Percentiles rank a stretch among this genome's conserved stretches.
These are phyloP conservation scores for Sarcophaga caerulescens DNA, from an alignment of 2,888 invertebrate genomes.

Conservation along the genomic window DNA sequence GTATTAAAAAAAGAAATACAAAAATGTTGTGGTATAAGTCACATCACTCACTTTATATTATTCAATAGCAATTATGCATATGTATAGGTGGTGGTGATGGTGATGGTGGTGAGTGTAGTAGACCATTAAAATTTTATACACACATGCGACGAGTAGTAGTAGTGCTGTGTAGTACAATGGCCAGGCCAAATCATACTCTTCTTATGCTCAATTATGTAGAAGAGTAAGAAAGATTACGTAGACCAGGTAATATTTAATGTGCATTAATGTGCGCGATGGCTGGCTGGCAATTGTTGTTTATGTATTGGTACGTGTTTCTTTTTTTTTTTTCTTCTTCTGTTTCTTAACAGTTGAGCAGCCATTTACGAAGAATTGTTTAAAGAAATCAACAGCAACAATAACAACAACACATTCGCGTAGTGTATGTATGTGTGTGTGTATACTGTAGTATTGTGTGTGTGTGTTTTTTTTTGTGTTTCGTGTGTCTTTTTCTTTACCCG, in stretches of 20 bases:
- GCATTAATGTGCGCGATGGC: background rate
- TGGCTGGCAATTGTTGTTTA: background rate
- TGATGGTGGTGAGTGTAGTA: background rate
- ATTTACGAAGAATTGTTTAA: constrained; percentile 53
- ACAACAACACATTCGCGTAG: constrained; percentile 43
- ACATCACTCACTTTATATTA: background rate
- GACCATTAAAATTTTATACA: background rate
- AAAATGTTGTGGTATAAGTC: background rate
- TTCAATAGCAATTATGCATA: background rate
- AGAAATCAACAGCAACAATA: constrained; percentile 47
- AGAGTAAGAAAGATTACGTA: background rate
- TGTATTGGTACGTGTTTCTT: constrained; percentile 1
- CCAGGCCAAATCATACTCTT: background rate
- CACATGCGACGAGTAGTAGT: background rate
- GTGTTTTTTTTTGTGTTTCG: background rate
- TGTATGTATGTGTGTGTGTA: too few species aligned
- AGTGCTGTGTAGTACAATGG: background rate
- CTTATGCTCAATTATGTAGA: background rate
- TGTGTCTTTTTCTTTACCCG: constrained; percentile 21
- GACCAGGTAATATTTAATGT: background rate
- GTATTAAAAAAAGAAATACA: too few species aligned
- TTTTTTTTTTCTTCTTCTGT: background rate
- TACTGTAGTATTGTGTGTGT: too few species aligned
- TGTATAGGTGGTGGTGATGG: background rate
- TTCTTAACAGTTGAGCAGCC: constrained; percentile 52